Evolutionary conservation across 1,140 invertebrate species (phyloP), one percentile per base, ranked within the genome.

Genomic region (Drosophila arawakana): DNA sequence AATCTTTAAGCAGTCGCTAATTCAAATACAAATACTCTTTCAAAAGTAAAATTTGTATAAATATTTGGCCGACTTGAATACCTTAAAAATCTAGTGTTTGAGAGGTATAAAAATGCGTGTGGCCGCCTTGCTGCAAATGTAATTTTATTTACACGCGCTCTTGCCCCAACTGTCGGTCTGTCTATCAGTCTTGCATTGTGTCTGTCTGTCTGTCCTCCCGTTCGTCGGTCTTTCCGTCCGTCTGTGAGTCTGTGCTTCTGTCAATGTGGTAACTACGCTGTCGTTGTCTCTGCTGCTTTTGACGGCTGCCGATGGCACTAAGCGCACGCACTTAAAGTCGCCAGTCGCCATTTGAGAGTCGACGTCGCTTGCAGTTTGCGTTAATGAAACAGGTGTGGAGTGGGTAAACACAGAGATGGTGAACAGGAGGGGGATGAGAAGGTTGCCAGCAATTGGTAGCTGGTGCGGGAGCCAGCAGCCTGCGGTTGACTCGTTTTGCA

Each of bases 301-400:
- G 84, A 83, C 84, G 84, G 84, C 80, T 89, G 80, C 83, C 80
- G 77, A 75, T 89, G 83, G 84, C 84, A 83, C 83, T 88, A 89
- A 89, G 67, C 70, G 80, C 80, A 83, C 83, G 83, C 82, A 86
- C 82, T 86, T 86, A 88, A 86, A 74, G 76, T 81, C 73, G 67
- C 76, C 79, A 69, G 76, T 81, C 73, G 67, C 73, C 80, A 71
- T 30, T 30, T 30, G 25, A 30, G 25, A 30, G 25, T 30, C 25
- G 25, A 30, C 25, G 9, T 69, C 81, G 52, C 50, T 60, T 79
- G 76, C 83, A 82, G 76, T 66, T 55, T 71, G 69, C 69, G 78
- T 80, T 82, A 88, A 72, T 80, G 83, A 65, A 37, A 50, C 61
- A 18, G 50, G 37, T 57, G 43, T n/a, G 21, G 10, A 9, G 15